Percentiles rank a stretch among this genome's conserved stretches.
phyloP scores from a whole-genome alignment of 2,113 vertebrate genomes.

The Eulacestoma nigropectus region DNA sequence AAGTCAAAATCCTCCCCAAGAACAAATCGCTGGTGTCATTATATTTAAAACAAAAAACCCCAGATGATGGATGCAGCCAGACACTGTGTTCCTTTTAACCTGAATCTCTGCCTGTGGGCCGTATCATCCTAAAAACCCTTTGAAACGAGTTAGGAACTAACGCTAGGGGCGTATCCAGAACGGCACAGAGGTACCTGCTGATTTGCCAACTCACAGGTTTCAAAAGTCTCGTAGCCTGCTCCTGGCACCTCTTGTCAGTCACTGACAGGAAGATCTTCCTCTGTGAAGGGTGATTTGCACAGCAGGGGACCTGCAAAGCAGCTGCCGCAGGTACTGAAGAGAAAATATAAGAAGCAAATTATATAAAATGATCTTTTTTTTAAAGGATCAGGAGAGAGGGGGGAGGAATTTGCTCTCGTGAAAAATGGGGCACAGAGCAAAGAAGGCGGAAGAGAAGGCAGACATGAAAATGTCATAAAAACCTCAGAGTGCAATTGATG shows the following conservation, averaged over 20 bases:
- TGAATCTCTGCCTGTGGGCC: constrained; percentile 52
- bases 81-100: constrained; percentile 31
- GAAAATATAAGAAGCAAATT: constrained; percentile 42
- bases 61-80: neutral
- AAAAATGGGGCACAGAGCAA: constrained; percentile 17
- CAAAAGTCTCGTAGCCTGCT: constrained; percentile 48
- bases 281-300: constrained; percentile 64
- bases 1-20: neutral
- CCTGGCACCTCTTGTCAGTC: constrained; percentile 60
- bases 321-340: constrained; percentile 23
- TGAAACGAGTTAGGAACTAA: constrained; percentile 56
- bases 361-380: constrained; percentile 8
- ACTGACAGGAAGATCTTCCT: constrained; percentile 50
- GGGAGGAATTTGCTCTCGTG: neutral
- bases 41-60: neutral
- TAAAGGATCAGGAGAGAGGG: neutral
- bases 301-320: constrained; percentile 53
- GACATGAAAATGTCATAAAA: neutral
- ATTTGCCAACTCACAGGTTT: constrained; percentile 48
- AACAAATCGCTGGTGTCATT: neutral
- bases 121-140: constrained; percentile 12
- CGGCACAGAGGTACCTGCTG: constrained; percentile 46
- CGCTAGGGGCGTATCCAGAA: constrained; percentile 52
- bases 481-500: neutral
- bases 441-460: neutral